phyloP scores from a whole-genome alignment of 2,113 vertebrate genomes.

The Bambusicola thoracicus region DNA sequence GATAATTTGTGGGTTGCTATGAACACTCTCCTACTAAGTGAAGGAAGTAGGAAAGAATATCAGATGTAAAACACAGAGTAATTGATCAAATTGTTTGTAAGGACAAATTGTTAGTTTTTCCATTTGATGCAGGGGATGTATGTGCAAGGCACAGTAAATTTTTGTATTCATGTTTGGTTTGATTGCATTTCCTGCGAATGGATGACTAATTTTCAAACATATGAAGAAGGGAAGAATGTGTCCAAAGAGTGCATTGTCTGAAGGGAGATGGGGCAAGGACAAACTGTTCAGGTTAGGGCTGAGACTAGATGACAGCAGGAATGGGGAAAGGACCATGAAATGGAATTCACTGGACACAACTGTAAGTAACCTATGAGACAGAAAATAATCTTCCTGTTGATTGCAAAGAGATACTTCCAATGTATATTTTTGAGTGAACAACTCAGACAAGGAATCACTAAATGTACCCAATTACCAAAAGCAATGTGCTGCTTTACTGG shows the following conservation, averaged over 20 bases:
- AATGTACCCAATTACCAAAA: background rate
- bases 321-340: background rate
- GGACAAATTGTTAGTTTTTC: background rate
- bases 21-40: background rate
- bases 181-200: too few species aligned
- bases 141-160: background rate
- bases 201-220: background rate
- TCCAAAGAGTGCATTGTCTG: background rate
- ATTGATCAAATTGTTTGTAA: background rate
- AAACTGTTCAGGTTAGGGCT: background rate
- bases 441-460: background rate
- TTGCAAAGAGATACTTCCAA: background rate
- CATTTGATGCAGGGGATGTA: background rate
- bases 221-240: background rate
- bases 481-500: background rate
- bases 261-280: background rate
- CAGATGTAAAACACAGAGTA: background rate
- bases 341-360: background rate
- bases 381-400: background rate
- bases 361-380: background rate
- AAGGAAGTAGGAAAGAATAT: background rate
- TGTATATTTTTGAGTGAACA: background rate
- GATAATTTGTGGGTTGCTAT: background rate
- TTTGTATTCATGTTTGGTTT: background rate
- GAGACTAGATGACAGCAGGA: background rate